phyloP scores from a whole-genome alignment of 2,888 invertebrate genomes.

The Drosophila hamatofila region DNA sequence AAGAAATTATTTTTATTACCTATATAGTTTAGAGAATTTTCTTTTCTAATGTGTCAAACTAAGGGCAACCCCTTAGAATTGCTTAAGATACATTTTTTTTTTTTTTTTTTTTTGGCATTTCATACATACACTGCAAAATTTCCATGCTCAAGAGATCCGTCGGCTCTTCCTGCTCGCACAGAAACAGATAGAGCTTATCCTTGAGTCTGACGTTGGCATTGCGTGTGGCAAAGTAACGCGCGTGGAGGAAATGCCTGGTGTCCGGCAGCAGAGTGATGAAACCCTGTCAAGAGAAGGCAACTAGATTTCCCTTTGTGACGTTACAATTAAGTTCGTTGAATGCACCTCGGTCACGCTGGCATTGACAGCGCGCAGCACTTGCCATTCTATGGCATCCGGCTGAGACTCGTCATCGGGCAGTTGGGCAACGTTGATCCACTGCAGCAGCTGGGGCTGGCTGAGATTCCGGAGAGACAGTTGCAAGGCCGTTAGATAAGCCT shows the following conservation, averaged over 20 bases:
- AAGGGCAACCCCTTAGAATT: not conserved
- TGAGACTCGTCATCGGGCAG: slow-evolving; percentile 41
- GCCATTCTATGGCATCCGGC: slow-evolving; percentile 52
- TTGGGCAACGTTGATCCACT: slow-evolving; percentile 81
- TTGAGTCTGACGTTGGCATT: slow-evolving; percentile 81
- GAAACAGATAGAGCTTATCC: slow-evolving; percentile 83
- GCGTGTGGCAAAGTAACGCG: slow-evolving; percentile 83
- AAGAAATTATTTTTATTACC: not conserved
- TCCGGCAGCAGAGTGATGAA: slow-evolving; percentile 81
- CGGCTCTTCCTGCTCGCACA: slow-evolving; percentile 79
- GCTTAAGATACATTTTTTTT: not conserved
- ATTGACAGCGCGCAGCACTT: slow-evolving; percentile 76
- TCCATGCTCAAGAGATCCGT: slow-evolving; percentile 72
- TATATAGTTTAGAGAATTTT: not conserved
- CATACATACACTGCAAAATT: slow-evolving; percentile 82
- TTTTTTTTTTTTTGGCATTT: not conserved
- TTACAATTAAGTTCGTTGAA: not conserved
- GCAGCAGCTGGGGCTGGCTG: slow-evolving; percentile 59
- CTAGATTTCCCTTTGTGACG: not conserved
- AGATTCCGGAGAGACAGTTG: slow-evolving; percentile 65
- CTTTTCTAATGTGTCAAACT: not conserved
- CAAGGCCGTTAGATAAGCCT: slow-evolving; percentile 76
- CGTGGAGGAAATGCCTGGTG: slow-evolving; percentile 76
- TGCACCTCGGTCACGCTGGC: slow-evolving; percentile 75
- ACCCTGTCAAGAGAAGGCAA: slow-evolving; percentile 64